Conservation (phyloP, 2,797 vertebrate species). For the Darevskia nairensis region DNA sequence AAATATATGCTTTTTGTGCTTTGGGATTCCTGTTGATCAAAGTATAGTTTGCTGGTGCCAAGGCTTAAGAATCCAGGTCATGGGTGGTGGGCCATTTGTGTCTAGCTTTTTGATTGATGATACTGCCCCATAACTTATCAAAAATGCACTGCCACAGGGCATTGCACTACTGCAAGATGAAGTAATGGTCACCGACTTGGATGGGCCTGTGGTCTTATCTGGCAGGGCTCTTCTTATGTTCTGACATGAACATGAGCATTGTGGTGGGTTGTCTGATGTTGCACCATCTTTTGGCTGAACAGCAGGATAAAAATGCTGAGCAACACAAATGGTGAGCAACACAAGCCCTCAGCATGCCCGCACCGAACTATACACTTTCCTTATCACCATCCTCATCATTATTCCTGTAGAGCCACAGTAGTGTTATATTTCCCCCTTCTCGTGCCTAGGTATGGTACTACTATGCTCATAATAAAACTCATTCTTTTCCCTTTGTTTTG, state of each 20-base stretch:
- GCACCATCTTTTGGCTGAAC: background rate
- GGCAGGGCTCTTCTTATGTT: background rate
- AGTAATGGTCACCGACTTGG: too few species aligned
- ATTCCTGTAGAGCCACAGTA: background rate
- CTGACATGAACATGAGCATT: background rate
- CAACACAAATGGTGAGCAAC: background rate
- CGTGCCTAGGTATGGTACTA: background rate
- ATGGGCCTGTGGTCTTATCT: too few species aligned
- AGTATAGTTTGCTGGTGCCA: background rate
- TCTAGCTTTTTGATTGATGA: background rate
- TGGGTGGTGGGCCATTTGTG: background rate
- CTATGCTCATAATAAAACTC: background rate
- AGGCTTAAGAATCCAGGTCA: background rate
- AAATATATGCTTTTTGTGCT: background rate
- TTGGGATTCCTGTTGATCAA: constrained; percentile 3
- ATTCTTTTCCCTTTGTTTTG: background rate
- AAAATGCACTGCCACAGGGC: too few species aligned
- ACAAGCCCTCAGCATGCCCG: background rate
- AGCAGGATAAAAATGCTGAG: too few species aligned
- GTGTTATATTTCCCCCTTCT: background rate
- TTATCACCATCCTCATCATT: background rate
- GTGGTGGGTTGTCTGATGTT: background rate
- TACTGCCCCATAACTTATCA: background rate
- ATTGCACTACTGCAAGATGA: too few species aligned
- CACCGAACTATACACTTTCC: background rate